These are phyloP conservation scores for Alectoris magna DNA, from an alignment of 2,797 vertebrate species.

Conservation along the genomic window DNA sequence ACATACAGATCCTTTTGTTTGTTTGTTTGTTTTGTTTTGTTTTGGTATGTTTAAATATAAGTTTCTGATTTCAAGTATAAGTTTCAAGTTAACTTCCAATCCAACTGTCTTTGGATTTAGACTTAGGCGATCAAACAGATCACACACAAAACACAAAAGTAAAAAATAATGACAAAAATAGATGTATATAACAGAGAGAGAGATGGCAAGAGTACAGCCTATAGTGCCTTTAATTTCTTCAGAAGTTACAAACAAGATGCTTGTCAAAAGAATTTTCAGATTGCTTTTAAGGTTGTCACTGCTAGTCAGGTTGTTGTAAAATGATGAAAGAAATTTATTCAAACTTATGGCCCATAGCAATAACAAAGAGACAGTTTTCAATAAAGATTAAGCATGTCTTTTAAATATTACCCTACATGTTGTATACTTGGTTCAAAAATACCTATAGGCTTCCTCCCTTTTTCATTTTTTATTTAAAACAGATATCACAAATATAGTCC, in stretches of 20 bases:
- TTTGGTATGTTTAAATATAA: background rate
- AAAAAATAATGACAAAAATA: background rate
- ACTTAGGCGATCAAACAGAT: background rate
- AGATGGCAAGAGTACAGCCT: background rate
- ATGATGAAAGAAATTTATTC: background rate
- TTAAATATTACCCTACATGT: background rate
- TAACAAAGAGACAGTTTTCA: background rate
- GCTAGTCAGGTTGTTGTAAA: background rate
- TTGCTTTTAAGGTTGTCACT: background rate
- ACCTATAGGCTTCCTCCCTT: background rate
- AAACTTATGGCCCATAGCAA: background rate
- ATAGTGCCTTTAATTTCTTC: background rate
- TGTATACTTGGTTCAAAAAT: background rate
- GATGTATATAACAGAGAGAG: background rate
- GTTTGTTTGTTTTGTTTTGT: no score
- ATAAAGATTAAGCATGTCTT: background rate
- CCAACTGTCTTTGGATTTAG: background rate
- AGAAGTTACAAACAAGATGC: background rate
- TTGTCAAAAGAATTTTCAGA: background rate
- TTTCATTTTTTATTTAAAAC: background rate
- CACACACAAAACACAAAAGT: background rate
- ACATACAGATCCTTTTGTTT: background rate
- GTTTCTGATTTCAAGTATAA: background rate
- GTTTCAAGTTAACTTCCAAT: background rate
- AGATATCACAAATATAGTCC: background rate